Evolutionary conservation across 2,113 vertebrate species (phyloP).

Genomic region (Rhinolophus sinicus): DNA sequence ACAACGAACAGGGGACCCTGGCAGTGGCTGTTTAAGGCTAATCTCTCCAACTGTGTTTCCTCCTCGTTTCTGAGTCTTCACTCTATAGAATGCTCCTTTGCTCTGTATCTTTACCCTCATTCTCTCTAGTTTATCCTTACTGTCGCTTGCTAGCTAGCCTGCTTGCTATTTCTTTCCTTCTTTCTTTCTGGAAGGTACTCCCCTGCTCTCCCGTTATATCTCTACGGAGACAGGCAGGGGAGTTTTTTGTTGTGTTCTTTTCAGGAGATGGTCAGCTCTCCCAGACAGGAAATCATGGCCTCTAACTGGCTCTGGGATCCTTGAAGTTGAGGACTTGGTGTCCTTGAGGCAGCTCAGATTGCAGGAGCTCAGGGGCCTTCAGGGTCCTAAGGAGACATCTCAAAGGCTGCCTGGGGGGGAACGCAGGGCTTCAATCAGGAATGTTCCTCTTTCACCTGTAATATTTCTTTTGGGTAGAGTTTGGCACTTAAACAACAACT

Average conservation of each 20-base stretch:
- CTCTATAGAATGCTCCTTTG: background rate
- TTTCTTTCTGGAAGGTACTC: background rate
- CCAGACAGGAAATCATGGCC: background rate
- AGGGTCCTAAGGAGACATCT: background rate
- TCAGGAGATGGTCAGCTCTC: background rate
- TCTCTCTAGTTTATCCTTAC: background rate
- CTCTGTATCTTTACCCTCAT: background rate
- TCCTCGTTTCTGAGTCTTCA: background rate
- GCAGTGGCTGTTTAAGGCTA: background rate
- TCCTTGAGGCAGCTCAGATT: background rate
- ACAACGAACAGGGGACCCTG: background rate
- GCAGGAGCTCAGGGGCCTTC: background rate
- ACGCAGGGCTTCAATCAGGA: background rate
- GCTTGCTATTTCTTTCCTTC: background rate
- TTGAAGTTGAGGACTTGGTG: background rate
- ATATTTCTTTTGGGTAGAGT: background rate
- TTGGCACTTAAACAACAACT: background rate
- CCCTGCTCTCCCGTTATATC: background rate
- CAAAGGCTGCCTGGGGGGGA: background rate
- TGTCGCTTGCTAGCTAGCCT: background rate
- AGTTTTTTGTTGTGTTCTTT: background rate
- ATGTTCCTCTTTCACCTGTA: background rate
- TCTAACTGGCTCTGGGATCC: background rate
- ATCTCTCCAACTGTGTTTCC: background rate
- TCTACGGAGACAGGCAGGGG: background rate